A percentile compares a stretch with the other conserved stretches of the same genome.
These are phyloP conservation scores for Ictidomys tridecemlineatus DNA, from an alignment of 2,113 vertebrate genomes.

Conservation along the genomic window DNA sequence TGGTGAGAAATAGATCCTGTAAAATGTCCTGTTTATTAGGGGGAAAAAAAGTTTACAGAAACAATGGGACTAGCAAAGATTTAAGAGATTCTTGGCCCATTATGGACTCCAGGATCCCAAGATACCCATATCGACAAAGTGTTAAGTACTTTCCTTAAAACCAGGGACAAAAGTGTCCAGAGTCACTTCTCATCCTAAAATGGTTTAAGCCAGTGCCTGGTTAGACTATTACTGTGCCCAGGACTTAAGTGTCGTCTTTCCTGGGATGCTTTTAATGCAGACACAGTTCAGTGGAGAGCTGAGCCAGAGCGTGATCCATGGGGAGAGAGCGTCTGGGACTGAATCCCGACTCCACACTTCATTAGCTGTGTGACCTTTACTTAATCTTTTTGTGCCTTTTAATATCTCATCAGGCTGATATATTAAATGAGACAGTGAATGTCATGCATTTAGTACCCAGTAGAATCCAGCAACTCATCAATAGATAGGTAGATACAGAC, in stretches of 20 bases:
- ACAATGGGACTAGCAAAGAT: background rate
- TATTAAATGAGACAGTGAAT: background rate
- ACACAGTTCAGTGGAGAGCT: background rate
- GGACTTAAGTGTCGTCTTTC: background rate
- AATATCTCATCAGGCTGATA: background rate
- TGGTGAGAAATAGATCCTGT: background rate
- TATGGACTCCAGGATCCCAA: background rate
- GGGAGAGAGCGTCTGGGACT: background rate
- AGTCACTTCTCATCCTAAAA: background rate
- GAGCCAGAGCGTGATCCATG: background rate
- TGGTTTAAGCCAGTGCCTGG: background rate
- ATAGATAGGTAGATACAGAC: background rate
- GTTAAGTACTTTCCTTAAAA: background rate
- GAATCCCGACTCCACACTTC: background rate
- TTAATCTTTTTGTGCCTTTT: background rate
- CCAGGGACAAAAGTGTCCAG: background rate
- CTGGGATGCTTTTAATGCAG: background rate
- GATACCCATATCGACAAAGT: background rate
- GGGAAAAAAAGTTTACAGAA: background rate
- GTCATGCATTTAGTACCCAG: background rate
- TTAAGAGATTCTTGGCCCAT: background rate
- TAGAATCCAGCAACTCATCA: background rate
- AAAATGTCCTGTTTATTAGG: conserved; percentile 6
- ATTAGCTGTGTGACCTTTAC: background rate
- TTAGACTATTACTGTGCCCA: background rate